Percentiles rank a stretch among this genome's conserved stretches.
phyloP scores from a whole-genome alignment of 2,113 vertebrate species.

The Brevimyrus niger region DNA sequence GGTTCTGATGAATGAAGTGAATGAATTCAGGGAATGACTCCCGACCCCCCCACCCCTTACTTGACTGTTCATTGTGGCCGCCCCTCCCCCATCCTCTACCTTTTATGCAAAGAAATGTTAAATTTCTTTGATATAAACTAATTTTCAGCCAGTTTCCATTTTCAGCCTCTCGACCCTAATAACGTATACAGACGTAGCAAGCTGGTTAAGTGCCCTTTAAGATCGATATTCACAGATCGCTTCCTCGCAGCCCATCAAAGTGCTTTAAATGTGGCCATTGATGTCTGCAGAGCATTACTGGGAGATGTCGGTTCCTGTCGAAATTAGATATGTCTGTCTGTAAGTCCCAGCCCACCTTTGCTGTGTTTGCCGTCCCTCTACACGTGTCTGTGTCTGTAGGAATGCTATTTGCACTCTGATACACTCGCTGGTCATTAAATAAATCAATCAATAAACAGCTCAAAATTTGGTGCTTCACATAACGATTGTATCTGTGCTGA shows the following conservation, averaged over 20 bases:
- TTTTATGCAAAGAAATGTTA: background rate
- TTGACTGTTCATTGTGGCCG: background rate
- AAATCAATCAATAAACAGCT: too few species aligned
- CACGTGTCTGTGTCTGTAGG: background rate
- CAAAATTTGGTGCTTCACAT: background rate
- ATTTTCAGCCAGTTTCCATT: background rate
- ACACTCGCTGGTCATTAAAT: background rate
- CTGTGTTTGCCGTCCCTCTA: background rate
- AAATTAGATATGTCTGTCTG: constrained; percentile 4
- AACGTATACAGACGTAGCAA: background rate
- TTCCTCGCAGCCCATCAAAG: background rate
- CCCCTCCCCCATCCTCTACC: background rate
- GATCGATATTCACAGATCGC: background rate
- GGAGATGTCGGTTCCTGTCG: background rate
- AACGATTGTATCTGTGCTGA: background rate
- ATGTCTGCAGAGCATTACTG: background rate
- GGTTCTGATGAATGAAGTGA: background rate
- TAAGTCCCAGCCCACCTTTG: background rate
- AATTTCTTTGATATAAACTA: background rate
- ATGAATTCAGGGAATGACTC: background rate
- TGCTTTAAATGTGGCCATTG: background rate
- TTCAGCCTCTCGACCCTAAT: background rate
- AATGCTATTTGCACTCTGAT: background rate
- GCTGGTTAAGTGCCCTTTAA: background rate
- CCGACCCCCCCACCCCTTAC: background rate